Evolutionary conservation across 2,888 invertebrate species (phyloP).

Genomic region (Drosophila phalerata): DNA sequence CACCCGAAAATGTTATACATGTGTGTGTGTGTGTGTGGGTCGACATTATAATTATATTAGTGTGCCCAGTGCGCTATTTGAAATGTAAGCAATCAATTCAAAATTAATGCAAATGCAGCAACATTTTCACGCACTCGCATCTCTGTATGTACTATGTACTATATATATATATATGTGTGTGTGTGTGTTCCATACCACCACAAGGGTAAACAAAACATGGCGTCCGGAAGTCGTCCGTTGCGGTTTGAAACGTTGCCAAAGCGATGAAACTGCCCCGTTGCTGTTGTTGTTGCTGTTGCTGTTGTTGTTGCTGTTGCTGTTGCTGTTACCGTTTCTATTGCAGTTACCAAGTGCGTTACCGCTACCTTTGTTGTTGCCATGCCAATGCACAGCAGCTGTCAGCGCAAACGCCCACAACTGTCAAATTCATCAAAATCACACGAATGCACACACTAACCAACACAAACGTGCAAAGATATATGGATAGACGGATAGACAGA

Average conservation of each 20-base stretch:
- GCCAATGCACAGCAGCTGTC: slow-evolving; percentile 73
- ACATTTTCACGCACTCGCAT: slow-evolving; percentile 57
- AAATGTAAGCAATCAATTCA: slow-evolving; percentile 82
- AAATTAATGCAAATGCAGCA: slow-evolving; percentile 82
- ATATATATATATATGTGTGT: not conserved
- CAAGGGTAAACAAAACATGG: slow-evolving; percentile 74
- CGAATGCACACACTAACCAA: slow-evolving; percentile 59
- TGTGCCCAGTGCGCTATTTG: slow-evolving; percentile 55
- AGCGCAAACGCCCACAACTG: slow-evolving; percentile 84
- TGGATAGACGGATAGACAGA: slow-evolving; percentile 1
- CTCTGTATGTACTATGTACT: not conserved
- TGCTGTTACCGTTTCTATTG: slow-evolving; percentile 26
- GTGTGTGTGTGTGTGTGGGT: slow-evolving; percentile 11
- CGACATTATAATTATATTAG: slow-evolving; percentile 81
- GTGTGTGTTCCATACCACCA: slow-evolving; percentile 14
- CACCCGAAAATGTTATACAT: slow-evolving; percentile 41
- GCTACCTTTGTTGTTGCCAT: slow-evolving; percentile 48
- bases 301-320: not conserved
- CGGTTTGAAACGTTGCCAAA: slow-evolving; percentile 62
- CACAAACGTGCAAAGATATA: slow-evolving; percentile 15
- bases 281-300: not conserved
- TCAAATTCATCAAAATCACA: slow-evolving; percentile 85
- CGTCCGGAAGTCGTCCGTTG: slow-evolving; percentile 79
- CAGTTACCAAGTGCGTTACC: slow-evolving; percentile 27
- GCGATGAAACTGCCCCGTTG: slow-evolving; percentile 29